Evolutionary conservation across 2,888 invertebrate species (phyloP).

Genomic region (Stenurella melanura): DNA sequence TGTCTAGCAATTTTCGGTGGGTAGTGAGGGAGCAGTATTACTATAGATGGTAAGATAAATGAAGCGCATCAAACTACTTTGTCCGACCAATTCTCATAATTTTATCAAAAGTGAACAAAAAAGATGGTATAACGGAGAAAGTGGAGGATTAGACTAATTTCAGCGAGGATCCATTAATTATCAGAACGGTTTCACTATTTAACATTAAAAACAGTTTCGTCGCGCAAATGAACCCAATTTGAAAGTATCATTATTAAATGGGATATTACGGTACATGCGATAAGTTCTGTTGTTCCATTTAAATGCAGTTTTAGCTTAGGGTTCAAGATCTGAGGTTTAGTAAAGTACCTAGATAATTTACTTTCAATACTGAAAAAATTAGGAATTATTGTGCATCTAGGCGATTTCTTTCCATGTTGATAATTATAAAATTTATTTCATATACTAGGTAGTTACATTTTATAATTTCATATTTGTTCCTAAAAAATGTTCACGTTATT

Average conservation of each 20-base stretch:
- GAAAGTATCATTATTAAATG: not conserved
- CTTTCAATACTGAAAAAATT: not conserved
- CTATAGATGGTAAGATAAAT: constrained; percentile 8
- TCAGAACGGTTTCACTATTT: not conserved
- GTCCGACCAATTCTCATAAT: not conserved
- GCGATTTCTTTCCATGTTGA: too few relatives aligned
- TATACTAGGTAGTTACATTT: too few relatives aligned
- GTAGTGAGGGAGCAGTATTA: not conserved
- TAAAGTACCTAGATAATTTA: not conserved
- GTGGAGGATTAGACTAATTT: constrained; percentile 12
- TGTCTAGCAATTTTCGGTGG: not conserved
- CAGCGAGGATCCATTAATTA: constrained; percentile 11
- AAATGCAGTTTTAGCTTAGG: too few relatives aligned
- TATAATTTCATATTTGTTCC: too few relatives aligned
- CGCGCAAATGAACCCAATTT: constrained; percentile 11
- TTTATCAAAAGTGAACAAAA: constrained; percentile 14
- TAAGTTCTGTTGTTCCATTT: too few relatives aligned
- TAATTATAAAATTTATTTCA: too few relatives aligned
- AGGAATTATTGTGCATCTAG: not conserved
- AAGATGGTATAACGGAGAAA: not conserved
- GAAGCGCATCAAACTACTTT: constrained; percentile 3
- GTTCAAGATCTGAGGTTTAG: not conserved
- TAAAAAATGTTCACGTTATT: too few relatives aligned
- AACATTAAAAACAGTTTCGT: not conserved
- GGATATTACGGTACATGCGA: too few relatives aligned